Conservation (phyloP, 2,888 invertebrate genomes). For the Erebia palarica region DNA sequence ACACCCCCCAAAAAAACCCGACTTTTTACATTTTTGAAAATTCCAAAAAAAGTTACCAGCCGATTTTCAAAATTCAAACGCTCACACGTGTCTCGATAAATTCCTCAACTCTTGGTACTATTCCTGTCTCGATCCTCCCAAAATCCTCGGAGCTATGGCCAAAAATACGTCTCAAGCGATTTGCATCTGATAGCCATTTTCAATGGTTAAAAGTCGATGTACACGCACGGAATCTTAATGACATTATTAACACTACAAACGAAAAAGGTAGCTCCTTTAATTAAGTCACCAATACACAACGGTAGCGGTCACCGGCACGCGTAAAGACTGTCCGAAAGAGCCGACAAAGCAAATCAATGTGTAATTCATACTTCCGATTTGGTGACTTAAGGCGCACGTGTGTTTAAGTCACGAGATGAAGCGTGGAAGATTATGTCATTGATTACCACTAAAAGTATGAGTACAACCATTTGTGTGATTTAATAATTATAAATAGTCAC, state of each 20-base stretch:
- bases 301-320: slow-evolving; percentile 27
- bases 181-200: too few species aligned
- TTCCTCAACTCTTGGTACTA: too few species aligned
- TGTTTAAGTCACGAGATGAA: slow-evolving; percentile 37
- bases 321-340: slow-evolving; percentile 48
- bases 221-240: not conserved
- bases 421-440: slow-evolving; percentile 36
- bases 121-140: too few species aligned
- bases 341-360: slow-evolving; percentile 58
- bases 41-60: too few species aligned
- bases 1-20: too few species aligned
- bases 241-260: not conserved
- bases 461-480: not conserved
- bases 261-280: not conserved
- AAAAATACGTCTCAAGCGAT: too few species aligned
- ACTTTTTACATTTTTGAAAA: too few species aligned
- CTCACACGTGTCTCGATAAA: too few species aligned
- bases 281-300: slow-evolving; percentile 8
- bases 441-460: not conserved
- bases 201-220: too few species aligned
- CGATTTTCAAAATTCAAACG: too few species aligned
- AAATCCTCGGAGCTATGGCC: too few species aligned
- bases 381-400: slow-evolving; percentile 43
- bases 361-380: slow-evolving; percentile 68
- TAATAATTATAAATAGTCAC: slow-evolving; percentile 5